Percentiles rank a stretch among this genome's conserved stretches.
phyloP scores from a whole-genome alignment of 2,113 vertebrate species.

The Mixornis gularis region DNA sequence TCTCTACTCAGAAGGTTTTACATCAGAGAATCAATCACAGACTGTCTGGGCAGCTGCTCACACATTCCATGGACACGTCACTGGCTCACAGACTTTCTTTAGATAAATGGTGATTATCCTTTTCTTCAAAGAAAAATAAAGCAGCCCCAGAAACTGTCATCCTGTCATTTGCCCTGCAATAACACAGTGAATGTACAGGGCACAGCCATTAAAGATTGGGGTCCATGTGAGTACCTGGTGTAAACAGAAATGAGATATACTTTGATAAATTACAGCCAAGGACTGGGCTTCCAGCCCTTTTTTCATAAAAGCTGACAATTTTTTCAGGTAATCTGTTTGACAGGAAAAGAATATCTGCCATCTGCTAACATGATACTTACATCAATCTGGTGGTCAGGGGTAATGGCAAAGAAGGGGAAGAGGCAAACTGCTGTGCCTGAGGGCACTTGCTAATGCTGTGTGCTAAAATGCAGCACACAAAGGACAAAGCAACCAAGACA shows the following conservation, averaged over 20 bases:
- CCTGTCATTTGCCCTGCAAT: not conserved
- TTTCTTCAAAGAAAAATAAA: constrained; percentile 28
- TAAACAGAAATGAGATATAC: not conserved
- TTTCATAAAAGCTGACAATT: not conserved
- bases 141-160: not conserved
- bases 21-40: not conserved
- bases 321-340: constrained; percentile 27
- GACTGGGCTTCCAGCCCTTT: not conserved
- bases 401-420: not conserved
- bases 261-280: not conserved
- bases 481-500: not conserved
- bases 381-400: not conserved
- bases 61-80: not conserved
- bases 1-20: not conserved
- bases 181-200: not conserved
- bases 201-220: not conserved
- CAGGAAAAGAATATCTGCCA: constrained; percentile 17
- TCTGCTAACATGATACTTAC: not conserved
- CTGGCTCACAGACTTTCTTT: not conserved
- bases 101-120: constrained; percentile 1
- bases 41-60: not conserved
- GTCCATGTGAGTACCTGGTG: not conserved
- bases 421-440: not conserved
- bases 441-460: not conserved
- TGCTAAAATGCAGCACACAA: not conserved